These are phyloP conservation scores for Procambarus virginalis DNA, from an alignment of 1,140 invertebrate species.

Conservation along the genomic window DNA sequence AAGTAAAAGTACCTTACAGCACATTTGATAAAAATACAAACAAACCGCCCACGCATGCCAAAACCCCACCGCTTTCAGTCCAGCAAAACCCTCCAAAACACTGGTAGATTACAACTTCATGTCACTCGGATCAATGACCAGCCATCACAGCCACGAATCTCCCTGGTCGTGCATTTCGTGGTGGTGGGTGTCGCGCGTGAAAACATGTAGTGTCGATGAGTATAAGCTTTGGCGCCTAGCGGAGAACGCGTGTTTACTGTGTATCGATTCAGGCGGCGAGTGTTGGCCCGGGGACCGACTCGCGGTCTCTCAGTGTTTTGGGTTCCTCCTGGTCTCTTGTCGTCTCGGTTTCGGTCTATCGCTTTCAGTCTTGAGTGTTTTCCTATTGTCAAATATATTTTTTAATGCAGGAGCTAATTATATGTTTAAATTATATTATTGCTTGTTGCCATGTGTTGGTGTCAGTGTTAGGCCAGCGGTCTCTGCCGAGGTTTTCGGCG, in stretches of 20 bases:
- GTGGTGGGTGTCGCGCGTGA: slow-evolving; percentile 41
- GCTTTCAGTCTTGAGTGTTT: neutral
- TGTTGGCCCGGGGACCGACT: slow-evolving; percentile 8
- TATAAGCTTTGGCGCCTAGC: slow-evolving; percentile 64
- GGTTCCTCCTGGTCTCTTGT: neutral
- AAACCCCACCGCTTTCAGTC: neutral
- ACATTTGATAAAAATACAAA: neutral
- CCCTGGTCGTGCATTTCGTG: neutral
- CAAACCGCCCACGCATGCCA: neutral
- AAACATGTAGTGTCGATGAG: slow-evolving; percentile 55
- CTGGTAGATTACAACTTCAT: neutral
- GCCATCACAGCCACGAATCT: neutral
- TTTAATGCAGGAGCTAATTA: no score
- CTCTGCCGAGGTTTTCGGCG: neutral
- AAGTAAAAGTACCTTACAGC: neutral
- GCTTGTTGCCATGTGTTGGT: neutral
- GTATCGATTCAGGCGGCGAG: slow-evolving; percentile 51
- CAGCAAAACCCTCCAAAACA: neutral
- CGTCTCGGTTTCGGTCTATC: neutral
- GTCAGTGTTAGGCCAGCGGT: neutral
- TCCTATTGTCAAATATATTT: no score
- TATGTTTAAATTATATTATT: neutral
- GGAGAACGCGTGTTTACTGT: slow-evolving; percentile 63
- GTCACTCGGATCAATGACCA: neutral
- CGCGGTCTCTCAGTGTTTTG: slow-evolving; percentile 38